A percentile compares a stretch with the other conserved stretches of the same genome.
These are phyloP conservation scores for Eulemur rubriventer DNA, from an alignment of 2,797 vertebrate genomes.

Conservation along the genomic window DNA sequence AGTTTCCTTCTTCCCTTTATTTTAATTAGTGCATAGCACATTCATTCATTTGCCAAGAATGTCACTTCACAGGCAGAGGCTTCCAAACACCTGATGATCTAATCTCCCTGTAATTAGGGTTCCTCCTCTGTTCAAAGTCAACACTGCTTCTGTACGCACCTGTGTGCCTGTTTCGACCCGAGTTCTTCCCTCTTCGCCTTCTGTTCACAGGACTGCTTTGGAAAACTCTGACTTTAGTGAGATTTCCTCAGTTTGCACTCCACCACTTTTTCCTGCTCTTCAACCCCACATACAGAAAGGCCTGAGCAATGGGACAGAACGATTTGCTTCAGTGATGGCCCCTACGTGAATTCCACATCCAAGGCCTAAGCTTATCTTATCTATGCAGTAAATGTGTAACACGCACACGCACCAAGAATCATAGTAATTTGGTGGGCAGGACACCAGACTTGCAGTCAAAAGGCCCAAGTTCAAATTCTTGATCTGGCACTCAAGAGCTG, in stretches of 20 bases:
- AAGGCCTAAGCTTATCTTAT: not conserved
- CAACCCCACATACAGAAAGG: not conserved
- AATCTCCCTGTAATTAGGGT: not conserved
- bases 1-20: not conserved
- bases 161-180: not conserved
- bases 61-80: not conserved
- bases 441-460: not conserved
- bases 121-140: not conserved
- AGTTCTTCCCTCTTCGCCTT: not conserved
- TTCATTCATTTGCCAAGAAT: not conserved
- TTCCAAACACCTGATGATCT: not conserved
- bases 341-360: not conserved
- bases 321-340: not conserved
- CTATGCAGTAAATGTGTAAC: not conserved
- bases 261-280: not conserved
- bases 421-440: not conserved
- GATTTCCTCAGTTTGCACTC: too few species aligned
- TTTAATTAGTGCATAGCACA: conserved; percentile 15
- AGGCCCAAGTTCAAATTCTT: not conserved
- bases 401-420: not conserved
- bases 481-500: not conserved
- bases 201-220: not conserved
- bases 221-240: not conserved
- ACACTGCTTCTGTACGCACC: rapidly evolving
- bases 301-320: not conserved